These are phyloP conservation scores for Hassar affinis DNA, from an alignment of 2,113 vertebrate species.

Conservation along the genomic window DNA sequence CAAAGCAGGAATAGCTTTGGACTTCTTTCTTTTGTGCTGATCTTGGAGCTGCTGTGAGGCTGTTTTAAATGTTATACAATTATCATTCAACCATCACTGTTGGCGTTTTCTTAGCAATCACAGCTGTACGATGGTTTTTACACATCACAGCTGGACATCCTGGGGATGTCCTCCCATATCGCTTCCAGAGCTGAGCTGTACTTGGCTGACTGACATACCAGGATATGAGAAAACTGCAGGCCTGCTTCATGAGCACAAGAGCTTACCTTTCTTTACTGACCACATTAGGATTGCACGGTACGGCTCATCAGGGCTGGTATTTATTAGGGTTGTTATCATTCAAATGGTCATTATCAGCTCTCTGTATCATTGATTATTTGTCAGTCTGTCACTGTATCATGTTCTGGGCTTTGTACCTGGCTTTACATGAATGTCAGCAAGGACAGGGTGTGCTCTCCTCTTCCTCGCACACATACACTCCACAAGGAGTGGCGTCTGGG, in stretches of 20 bases:
- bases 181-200: constrained; percentile 32
- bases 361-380: background rate
- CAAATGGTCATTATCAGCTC: background rate
- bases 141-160: constrained; percentile 46
- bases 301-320: background rate
- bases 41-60: background rate
- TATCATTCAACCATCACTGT: background rate
- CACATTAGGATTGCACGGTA: background rate
- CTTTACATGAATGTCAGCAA: constrained; percentile 16
- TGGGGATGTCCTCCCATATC: constrained; percentile 24
- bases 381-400: background rate
- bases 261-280: background rate
- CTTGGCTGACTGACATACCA: constrained; percentile 21
- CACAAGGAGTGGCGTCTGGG: constrained; percentile 32
- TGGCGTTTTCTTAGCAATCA: background rate
- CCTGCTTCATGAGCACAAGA: background rate
- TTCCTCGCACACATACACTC: constrained; percentile 2
- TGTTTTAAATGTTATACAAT: constrained; percentile 7
- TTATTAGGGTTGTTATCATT: background rate
- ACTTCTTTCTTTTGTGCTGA: background rate
- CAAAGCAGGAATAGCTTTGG: background rate
- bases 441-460: background rate
- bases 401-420: background rate
- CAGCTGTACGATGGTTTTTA: constrained; percentile 39
- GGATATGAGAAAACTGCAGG: constrained; percentile 28